Evolutionary conservation across 1,140 invertebrate genomes (phyloP), one percentile per base, ranked within the genome.

Genomic region (Lysiphlebus fabarum): DNA sequence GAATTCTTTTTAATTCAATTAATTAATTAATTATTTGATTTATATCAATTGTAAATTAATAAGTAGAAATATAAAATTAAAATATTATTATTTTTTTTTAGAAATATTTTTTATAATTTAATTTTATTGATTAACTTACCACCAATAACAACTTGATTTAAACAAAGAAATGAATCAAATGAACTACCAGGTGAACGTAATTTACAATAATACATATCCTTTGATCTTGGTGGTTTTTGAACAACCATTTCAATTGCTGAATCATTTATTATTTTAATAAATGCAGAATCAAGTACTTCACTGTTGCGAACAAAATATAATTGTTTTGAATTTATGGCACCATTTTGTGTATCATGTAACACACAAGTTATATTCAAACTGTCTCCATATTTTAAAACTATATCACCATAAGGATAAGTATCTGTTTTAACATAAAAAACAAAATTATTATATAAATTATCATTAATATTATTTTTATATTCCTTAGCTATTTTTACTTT

Each of bases 101-200:
- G n/a, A n/a, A n/a, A n/a, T n/a, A n/a, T n/a, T n/a, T n/a, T n/a
- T n/a, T n/a, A n/a, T n/a, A n/a, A n/a, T n/a, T n/a, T n/a, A n/a
- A n/a, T n/a, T n/a, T n/a, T n/a, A 48, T 41, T 42, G 34, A 17
- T 53, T 33, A 55, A 79, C 82, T 83, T 72, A 83, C 82, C 77
- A 70, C 82, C 83, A 59, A 84, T 71, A 47, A 70, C 65, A 61
- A 84, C 81, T 63, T 74, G 76, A 64, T 83, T 84, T 5, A 82
- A 65, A 68, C 82, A 83, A 37, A 83, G 78, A 41, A 68, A 67
- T 61, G 67, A 68, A 17, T 71, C 44, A 7, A 64, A 47, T 58
- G 70, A 68, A 37, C 64, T 62, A 33, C 67, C 50, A 7, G 62
- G 8, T 47, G 61, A 47, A 59, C 53, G 71, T 26, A 82, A 67